These are phyloP conservation scores for Heliocidaris tuberculata DNA, from an alignment of 35 echinoderm and acorn worm genomes.

Conservation along the genomic window DNA sequence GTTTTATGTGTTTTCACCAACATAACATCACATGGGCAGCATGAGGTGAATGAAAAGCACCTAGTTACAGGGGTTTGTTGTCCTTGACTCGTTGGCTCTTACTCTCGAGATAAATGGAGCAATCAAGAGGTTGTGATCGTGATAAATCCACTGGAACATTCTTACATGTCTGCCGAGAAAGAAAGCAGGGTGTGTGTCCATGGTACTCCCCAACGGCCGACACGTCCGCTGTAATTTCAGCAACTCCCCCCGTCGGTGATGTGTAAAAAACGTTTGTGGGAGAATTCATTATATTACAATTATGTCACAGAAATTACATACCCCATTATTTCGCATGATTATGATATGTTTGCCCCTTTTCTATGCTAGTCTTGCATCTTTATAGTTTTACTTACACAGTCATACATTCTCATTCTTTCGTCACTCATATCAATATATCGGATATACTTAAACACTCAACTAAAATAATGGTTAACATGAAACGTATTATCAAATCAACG, in stretches of 20 bases:
- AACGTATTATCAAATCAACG: too few species aligned
- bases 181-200: conserved; percentile 5
- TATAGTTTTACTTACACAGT: background rate
- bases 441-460: too few species aligned
- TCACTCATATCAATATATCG: background rate
- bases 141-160: background rate
- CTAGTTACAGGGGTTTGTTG: background rate
- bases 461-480: too few species aligned
- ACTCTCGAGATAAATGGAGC: background rate
- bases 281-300: conserved; percentile 7
- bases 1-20: too few species aligned
- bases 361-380: background rate
- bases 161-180: background rate
- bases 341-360: background rate
- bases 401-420: background rate
- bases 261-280: background rate
- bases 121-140: background rate
- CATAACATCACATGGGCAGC: too few species aligned
- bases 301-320: background rate
- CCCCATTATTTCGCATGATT: background rate
- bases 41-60: background rate
- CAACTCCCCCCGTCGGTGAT: background rate
- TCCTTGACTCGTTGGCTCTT: background rate
- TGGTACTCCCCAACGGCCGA: background rate
- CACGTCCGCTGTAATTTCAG: background rate